Base-by-base conservation (phyloP, 2,888 invertebrate species). In the Cotesia congregata region DNA sequence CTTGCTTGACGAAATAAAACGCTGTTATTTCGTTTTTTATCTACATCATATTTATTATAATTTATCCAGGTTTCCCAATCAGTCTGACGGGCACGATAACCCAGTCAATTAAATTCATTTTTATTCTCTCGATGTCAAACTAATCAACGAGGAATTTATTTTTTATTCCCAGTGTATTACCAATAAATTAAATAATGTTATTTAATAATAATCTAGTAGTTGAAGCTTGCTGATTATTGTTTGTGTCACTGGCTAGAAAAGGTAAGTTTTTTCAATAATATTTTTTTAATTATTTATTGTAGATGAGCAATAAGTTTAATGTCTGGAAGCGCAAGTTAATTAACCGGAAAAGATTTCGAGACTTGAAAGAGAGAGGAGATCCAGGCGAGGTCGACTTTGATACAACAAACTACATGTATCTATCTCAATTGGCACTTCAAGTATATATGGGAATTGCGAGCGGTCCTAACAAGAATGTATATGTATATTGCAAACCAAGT, bases 401-500 rank as follows among this genome's bases (percentile, higher is more conserved):
- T 20, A 59, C 62, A 62, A 41, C 71, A 71, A 39, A 71, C 60
- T 17, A 50, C 50, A 50, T 30, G 30, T 30, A 30, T 50, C 50
- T 50, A 71, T 71, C 61, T 60, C 71, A 71, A 39, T 71, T n/a
- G 40, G 38, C 71, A 17, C 40, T 38, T 71, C 61, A 59, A 71
- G 62, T 62, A 62, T 62, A 62, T 62, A 75, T 70, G 41, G n/a
- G 70, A 75, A 70, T 75, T 69, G 40, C 70, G 71, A 70, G 38
- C 65, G 60, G 68, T 40, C 60, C 72, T 73, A 67, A 74, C 12
- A 20, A 75, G 79, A 80, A 83, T 77, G 74, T 78, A 78, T 81
- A 50, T 71, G 5, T 62, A 50, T 50, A 50, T 50, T 12, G 50
- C 50, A 12, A 30, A 30, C 30, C 30, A 30, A 30, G 30, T 30